These are phyloP conservation scores for Pelvicachromis taeniatus DNA, from an alignment of 2,113 vertebrate species.

Conservation along the genomic window DNA sequence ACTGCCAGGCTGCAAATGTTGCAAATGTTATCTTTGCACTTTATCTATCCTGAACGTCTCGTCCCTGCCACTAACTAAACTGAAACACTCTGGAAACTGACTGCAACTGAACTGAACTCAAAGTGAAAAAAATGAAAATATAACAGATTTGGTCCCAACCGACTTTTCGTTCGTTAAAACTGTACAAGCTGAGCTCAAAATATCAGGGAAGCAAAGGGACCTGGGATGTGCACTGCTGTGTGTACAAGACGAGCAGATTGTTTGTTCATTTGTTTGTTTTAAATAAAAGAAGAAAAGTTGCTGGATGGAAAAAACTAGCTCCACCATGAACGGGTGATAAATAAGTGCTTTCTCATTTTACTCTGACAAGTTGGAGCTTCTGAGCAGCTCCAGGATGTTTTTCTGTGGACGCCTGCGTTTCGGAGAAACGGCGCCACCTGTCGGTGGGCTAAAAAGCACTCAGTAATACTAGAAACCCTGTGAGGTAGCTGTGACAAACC, in stretches of 20 bases:
- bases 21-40: not conserved
- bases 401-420: not conserved
- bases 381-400: not conserved
- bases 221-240: not conserved
- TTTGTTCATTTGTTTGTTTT: not conserved
- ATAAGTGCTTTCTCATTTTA: not conserved
- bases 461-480: not conserved
- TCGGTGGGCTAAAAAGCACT: not conserved
- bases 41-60: not conserved
- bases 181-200: not conserved
- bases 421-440: accelerated
- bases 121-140: not conserved
- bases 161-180: not conserved
- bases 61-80: not conserved
- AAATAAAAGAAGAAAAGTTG: not conserved
- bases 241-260: not conserved
- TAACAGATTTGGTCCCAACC: not conserved
- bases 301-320: not conserved
- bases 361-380: not conserved
- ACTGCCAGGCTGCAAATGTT: not conserved
- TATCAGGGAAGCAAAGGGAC: accelerated
- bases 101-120: not conserved
- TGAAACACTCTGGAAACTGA: not conserved
- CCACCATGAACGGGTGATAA: not conserved
- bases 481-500: not conserved